phyloP scores from a whole-genome alignment of 2,888 invertebrate species.

The Bembecia ichneumoniformis region DNA sequence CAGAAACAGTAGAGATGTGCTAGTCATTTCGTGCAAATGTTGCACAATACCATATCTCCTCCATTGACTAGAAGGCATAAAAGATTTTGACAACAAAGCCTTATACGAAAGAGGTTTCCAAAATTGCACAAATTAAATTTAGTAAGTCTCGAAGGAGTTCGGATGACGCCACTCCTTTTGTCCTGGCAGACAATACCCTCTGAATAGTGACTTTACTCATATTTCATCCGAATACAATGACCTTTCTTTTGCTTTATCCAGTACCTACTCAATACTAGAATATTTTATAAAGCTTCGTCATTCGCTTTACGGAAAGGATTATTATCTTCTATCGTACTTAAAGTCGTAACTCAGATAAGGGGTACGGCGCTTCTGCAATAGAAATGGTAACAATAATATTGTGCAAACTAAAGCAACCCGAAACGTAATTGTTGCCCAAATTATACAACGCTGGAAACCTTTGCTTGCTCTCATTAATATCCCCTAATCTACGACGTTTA shows the following conservation, averaged over 20 bases:
- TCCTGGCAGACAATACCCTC: conserved; percentile 44
- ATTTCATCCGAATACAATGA: conserved; percentile 57
- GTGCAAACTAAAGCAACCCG: neutral
- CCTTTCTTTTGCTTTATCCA: conserved; percentile 44
- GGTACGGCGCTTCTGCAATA: neutral
- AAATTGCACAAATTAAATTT: conserved; percentile 60
- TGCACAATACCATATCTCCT: conserved; percentile 42
- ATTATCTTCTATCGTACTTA: neutral
- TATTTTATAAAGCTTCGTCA: conserved; percentile 1
- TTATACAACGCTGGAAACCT: conserved; percentile 28
- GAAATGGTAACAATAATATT: neutral
- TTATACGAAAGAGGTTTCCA: conserved; percentile 33
- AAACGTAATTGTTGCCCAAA: conserved; percentile 17
- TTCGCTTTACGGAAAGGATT: neutral
- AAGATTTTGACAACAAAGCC: conserved; percentile 46
- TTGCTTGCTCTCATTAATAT: conserved; percentile 43
- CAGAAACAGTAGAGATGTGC: conserved; percentile 42
- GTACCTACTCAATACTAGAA: conserved; percentile 37
- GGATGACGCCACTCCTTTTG: conserved; percentile 37
- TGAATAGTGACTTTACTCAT: conserved; percentile 48
- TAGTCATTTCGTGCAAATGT: conserved; percentile 50
- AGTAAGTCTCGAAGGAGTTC: conserved; percentile 44
- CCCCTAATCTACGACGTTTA: conserved; percentile 40
- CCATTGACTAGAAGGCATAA: conserved; percentile 50
- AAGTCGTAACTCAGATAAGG: neutral